Evolutionary conservation across 2,797 vertebrate species (phyloP).

Genomic region (Rhynchonycteris naso): DNA sequence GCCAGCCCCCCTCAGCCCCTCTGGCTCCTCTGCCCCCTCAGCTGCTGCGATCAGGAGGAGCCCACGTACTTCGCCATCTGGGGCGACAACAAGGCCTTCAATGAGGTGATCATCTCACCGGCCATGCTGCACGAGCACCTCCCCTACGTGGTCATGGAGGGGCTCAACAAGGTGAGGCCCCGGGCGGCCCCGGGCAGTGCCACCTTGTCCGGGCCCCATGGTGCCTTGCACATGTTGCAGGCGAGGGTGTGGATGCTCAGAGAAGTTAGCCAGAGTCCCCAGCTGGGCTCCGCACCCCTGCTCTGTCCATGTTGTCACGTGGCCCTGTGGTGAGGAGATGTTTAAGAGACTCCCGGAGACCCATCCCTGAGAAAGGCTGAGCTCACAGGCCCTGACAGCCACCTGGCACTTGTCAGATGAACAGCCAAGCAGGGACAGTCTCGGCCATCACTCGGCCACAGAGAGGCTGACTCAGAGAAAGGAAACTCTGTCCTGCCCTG

Average conservation of each 20-base stretch:
- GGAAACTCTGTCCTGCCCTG: accelerated
- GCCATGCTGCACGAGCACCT: constrained; percentile 99
- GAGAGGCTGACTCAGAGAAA: not conserved
- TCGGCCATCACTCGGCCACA: not conserved
- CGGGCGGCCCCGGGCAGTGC: accelerated
- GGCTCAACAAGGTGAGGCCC: constrained; percentile 94
- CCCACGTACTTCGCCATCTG: constrained; percentile 99
- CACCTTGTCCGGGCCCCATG: accelerated
- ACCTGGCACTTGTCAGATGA: not conserved
- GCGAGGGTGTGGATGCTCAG: not conserved
- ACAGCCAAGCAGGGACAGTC: not conserved
- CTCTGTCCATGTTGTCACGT: accelerated
- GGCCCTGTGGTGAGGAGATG: not conserved
- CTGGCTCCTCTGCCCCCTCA: constrained; percentile 71
- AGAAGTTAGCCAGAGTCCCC: not conserved
- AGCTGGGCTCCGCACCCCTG: not conserved
- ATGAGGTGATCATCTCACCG: constrained; percentile 99
- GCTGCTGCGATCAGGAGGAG: constrained; percentile 97
- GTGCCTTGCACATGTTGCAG: accelerated
- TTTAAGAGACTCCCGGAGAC: not conserved
- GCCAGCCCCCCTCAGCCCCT: not conserved
- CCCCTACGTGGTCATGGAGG: constrained; percentile 98
- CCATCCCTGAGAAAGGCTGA: not conserved
- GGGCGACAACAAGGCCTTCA: constrained; percentile 98
- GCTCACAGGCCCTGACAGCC: not conserved